phyloP scores from a whole-genome alignment of 1,140 invertebrate species.

The Phymastichus coffea region DNA sequence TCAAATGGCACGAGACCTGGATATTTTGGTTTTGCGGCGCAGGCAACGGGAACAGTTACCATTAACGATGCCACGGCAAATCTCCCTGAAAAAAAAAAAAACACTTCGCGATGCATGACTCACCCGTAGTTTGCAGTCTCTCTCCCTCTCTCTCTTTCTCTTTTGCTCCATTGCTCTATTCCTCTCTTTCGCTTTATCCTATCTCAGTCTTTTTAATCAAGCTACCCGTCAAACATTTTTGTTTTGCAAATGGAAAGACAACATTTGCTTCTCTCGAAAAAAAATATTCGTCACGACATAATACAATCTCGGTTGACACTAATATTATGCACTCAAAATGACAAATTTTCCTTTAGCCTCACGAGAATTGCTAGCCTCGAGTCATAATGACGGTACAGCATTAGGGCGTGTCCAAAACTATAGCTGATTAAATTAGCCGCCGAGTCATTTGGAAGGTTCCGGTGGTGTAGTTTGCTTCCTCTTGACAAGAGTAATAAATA shows the following conservation, averaged over 20 bases:
- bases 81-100: neutral
- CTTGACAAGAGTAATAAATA: conserved; percentile 12
- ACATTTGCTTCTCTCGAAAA: no score
- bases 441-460: neutral
- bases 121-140: neutral
- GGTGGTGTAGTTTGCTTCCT: neutral
- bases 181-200: neutral
- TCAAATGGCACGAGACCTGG: neutral
- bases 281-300: no score
- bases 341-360: no score
- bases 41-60: neutral
- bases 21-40: neutral
- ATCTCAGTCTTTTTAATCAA: conserved; percentile 5
- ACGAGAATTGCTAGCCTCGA: no score
- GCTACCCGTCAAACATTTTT: no score
- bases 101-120: neutral
- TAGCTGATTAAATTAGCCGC: conserved; percentile 21
- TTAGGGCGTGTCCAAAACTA: neutral
- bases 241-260: no score
- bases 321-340: no score
- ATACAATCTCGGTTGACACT: no score
- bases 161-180: neutral
- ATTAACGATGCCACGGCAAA: neutral
- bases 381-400: no score
- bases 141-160: neutral